A percentile compares a stretch with the other conserved stretches of the same genome.
phyloP scores from a whole-genome alignment of 92 coral and sea anemone species.

The Plumapathes pennacea region DNA sequence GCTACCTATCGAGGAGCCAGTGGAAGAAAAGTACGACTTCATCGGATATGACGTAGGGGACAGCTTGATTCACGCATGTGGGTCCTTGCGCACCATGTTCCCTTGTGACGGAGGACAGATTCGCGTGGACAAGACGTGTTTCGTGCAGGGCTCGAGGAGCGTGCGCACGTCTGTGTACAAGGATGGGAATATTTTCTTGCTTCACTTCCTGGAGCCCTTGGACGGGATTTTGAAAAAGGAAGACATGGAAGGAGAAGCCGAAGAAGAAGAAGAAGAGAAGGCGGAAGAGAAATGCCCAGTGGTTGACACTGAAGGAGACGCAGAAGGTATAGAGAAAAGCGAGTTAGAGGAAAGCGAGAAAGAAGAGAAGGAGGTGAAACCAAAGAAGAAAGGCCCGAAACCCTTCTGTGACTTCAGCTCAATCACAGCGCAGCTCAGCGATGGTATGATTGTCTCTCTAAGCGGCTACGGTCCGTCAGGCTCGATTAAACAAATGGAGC shows the following conservation, averaged over 20 bases:
- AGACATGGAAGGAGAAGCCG: constrained; percentile 44
- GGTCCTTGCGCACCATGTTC: constrained; percentile 85
- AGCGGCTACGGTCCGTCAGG: constrained; percentile 90
- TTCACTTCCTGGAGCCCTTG: constrained; percentile 82
- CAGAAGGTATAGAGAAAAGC: constrained; percentile 81
- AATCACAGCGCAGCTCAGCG: constrained; percentile 89
- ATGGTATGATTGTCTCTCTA: constrained; percentile 84
- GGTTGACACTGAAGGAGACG: constrained; percentile 9
- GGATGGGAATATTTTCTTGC: constrained; percentile 82
- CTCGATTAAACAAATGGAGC: constrained; percentile 35
- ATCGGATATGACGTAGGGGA: constrained; percentile 98
- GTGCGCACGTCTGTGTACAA: constrained; percentile 81
- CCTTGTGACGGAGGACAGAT: constrained; percentile 95
- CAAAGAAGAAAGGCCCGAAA: constrained; percentile 34
- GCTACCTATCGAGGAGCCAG: constrained; percentile 39
- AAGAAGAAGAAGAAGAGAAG: constrained; percentile 18
- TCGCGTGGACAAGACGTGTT: constrained; percentile 68
- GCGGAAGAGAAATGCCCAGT: no score
- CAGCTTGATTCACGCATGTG: constrained; percentile 85
- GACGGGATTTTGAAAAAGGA: constrained; percentile 68
- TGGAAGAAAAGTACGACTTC: constrained; percentile 69
- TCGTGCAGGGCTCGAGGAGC: constrained; percentile 74
- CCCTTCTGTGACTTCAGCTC: constrained; percentile 88
- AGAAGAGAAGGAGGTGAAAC: constrained; percentile 17
- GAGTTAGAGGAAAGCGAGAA: constrained; percentile 75